Percentiles rank a stretch among this genome's conserved stretches.
Conservation (phyloP, 2,797 vertebrate genomes). For the Coluber constrictor region DNA sequence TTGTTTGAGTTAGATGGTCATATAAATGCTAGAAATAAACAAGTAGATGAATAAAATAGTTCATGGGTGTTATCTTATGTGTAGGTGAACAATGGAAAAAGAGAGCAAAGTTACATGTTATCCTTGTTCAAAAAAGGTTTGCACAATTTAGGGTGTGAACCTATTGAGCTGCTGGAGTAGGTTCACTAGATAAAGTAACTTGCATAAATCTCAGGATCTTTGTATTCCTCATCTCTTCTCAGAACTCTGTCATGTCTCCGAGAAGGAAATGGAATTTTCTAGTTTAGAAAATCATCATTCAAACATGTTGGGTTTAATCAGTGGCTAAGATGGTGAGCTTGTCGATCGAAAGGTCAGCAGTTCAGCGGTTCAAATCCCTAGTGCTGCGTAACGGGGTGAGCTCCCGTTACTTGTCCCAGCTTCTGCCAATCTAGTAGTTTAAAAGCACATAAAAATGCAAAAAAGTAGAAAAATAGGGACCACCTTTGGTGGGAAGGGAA, state of each 20-base stretch:
- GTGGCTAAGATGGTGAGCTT: too few relatives aligned
- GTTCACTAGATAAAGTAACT: background rate
- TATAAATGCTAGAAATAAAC: background rate
- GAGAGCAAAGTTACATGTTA: conserved; percentile 9
- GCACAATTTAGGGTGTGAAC: background rate
- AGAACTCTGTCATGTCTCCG: background rate
- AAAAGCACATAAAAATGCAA: too few relatives aligned
- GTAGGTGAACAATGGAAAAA: background rate
- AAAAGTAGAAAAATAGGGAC: too few relatives aligned
- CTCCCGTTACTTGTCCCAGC: too few relatives aligned
- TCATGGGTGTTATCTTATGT: too few relatives aligned
- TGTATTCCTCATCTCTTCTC: background rate
- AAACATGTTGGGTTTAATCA: background rate
- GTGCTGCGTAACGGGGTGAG: too few relatives aligned
- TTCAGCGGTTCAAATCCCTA: too few relatives aligned
- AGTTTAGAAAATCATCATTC: background rate
- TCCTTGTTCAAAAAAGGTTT: background rate
- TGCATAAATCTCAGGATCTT: background rate
- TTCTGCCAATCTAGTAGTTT: too few relatives aligned
- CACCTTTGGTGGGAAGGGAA: too few relatives aligned
- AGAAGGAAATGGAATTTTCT: background rate
- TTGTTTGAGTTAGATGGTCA: background rate
- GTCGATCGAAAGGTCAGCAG: too few relatives aligned
- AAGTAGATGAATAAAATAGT: background rate
- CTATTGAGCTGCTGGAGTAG: background rate